phyloP scores from a whole-genome alignment of 2,888 invertebrate genomes.

The Eupithecia centaureata region DNA sequence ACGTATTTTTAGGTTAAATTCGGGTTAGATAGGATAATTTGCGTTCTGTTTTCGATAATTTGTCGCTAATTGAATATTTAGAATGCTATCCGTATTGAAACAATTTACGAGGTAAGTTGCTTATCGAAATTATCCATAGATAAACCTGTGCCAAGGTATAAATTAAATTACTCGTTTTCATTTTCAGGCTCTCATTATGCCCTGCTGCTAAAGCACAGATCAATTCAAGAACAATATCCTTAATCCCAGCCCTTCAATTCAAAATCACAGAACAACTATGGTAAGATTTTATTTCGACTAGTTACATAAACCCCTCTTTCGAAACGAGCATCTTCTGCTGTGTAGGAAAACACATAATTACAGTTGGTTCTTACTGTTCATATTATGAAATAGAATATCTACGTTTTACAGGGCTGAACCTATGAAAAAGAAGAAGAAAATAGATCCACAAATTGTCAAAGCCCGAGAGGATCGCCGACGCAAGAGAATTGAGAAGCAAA shows the following conservation, averaged over 20 bases:
- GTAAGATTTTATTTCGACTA: conserved; percentile 52
- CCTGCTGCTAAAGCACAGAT: conserved; percentile 52
- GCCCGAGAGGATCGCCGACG: conserved; percentile 92
- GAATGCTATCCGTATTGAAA: conserved; percentile 61
- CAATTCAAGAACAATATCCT: conserved; percentile 59
- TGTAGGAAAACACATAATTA: not conserved
- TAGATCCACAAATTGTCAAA: conserved; percentile 92
- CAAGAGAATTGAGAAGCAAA: conserved; percentile 94
- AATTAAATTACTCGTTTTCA: conserved; percentile 19
- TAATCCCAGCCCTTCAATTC: conserved; percentile 64
- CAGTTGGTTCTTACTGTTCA: too few relatives aligned
- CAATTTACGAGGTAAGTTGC: conserved; percentile 66
- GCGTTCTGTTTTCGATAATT: not conserved
- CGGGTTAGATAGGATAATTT: too few relatives aligned
- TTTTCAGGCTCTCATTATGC: conserved; percentile 66
- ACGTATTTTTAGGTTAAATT: too few relatives aligned
- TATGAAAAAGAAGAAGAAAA: conserved; percentile 93
- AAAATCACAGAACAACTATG: conserved; percentile 74
- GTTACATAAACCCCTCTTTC: not conserved
- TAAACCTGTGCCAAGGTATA: not conserved
- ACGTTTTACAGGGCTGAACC: conserved; percentile 89
- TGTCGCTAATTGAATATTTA: too few relatives aligned
- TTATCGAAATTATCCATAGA: conserved; percentile 45
- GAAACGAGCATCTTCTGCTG: not conserved
- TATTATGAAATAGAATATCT: not conserved